These are phyloP conservation scores for Pygmarrhopalites habei DNA, from an alignment of 1,140 invertebrate genomes.

Conservation along the genomic window DNA sequence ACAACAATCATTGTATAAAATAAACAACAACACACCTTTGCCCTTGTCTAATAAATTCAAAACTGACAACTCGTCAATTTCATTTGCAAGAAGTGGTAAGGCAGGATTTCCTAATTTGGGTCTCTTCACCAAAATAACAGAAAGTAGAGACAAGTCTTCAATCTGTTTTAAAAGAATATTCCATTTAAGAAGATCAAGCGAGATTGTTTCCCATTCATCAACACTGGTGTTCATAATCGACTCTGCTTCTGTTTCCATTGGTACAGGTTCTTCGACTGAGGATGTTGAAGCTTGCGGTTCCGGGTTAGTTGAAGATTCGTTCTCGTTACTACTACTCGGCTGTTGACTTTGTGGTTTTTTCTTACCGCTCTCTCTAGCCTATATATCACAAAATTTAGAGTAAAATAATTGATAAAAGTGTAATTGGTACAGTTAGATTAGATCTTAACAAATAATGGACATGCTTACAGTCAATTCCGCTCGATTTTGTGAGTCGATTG, in stretches of 20 bases:
- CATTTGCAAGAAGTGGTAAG: slow-evolving; percentile 47
- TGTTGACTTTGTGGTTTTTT: background rate
- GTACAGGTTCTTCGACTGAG: background rate
- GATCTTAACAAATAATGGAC: too few species aligned
- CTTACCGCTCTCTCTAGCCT: slow-evolving; percentile 14
- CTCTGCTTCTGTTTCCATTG: background rate
- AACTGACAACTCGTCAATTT: slow-evolving; percentile 60
- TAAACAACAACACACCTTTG: slow-evolving; percentile 53
- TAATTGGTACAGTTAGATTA: too few species aligned
- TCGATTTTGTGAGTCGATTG: slow-evolving; percentile 45
- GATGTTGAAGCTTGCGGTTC: background rate
- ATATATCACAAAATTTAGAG: too few species aligned
- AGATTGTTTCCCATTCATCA: slow-evolving; percentile 70
- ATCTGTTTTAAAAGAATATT: slow-evolving; percentile 75
- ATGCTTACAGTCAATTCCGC: slow-evolving; percentile 42
- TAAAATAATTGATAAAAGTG: too few species aligned
- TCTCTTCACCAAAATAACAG: slow-evolving; percentile 52
- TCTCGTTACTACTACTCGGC: slow-evolving; percentile 55
- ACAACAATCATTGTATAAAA: background rate
- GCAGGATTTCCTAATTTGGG: slow-evolving; percentile 50
- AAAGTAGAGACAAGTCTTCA: slow-evolving; percentile 75
- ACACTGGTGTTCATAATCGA: slow-evolving; percentile 19
- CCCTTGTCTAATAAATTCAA: slow-evolving; percentile 66
- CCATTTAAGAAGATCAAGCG: slow-evolving; percentile 77
- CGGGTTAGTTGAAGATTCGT: slow-evolving; percentile 71